Conservation (phyloP, 2,888 invertebrate genomes). For the Phorcus lineatus region DNA sequence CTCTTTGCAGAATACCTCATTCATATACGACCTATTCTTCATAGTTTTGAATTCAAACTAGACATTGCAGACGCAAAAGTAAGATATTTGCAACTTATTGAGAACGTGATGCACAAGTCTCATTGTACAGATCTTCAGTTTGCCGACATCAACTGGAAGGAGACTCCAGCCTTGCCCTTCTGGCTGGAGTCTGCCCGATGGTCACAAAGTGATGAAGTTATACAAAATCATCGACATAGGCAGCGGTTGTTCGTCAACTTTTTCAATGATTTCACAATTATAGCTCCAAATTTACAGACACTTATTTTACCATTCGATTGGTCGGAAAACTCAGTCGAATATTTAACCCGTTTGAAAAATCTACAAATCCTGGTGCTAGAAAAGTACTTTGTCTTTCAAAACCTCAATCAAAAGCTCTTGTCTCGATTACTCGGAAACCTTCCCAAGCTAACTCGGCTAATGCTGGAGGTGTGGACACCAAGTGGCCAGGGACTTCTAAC, state of each 20-base stretch:
- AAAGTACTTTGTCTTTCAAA: conserved; percentile 70
- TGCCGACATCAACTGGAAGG: conserved; percentile 72
- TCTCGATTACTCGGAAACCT: conserved; percentile 57
- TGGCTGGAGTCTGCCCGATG: conserved; percentile 58
- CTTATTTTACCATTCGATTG: conserved; percentile 74
- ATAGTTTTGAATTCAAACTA: conserved; percentile 71
- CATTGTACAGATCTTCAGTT: conserved; percentile 60
- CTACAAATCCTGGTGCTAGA: conserved; percentile 68
- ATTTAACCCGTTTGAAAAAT: conserved; percentile 61
- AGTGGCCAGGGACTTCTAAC: conserved; percentile 65
- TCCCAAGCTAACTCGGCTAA: conserved; percentile 58
- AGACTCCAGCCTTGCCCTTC: conserved; percentile 69
- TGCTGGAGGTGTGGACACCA: conserved; percentile 73
- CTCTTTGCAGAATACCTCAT: conserved; percentile 63
- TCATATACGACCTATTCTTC: conserved; percentile 58
- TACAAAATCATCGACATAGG: conserved; percentile 64
- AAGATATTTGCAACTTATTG: conserved; percentile 64
- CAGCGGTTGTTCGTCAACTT: conserved; percentile 68
- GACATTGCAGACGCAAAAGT: conserved; percentile 71
- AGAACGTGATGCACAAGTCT: conserved; percentile 55
- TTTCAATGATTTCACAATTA: conserved; percentile 68
- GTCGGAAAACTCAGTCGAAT: conserved; percentile 66
- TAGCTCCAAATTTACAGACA: conserved; percentile 63
- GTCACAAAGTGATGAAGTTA: conserved; percentile 59
- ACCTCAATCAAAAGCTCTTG: conserved; percentile 60